phyloP scores from a whole-genome alignment of 2,113 vertebrate species.

The Bambusicola thoracicus region DNA sequence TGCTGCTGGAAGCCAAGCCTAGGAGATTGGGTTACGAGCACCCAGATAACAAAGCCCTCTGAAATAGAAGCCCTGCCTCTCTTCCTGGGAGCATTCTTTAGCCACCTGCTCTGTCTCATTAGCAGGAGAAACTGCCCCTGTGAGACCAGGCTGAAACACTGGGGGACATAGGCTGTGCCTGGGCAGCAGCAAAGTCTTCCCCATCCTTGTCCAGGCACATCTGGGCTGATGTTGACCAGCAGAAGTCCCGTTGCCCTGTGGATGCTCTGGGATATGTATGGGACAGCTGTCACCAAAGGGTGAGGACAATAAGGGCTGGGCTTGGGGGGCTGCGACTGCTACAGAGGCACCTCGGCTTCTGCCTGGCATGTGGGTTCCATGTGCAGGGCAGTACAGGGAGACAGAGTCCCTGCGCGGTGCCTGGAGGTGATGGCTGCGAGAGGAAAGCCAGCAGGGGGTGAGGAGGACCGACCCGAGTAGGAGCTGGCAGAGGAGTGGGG shows the following conservation, averaged over 20 bases:
- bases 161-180: fast-evolving
- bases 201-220: fast-evolving
- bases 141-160: background rate
- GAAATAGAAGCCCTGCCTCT: slow-evolving; percentile 23
- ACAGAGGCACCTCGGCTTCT: fast-evolving
- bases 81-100: background rate
- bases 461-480: background rate
- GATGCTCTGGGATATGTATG: background rate
- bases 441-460: background rate
- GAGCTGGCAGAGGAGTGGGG: background rate
- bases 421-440: fast-evolving
- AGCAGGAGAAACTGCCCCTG: fast-evolving
- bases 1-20: slow-evolving; percentile 32
- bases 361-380: fast-evolving
- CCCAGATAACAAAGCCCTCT: background rate
- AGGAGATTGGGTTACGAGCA: slow-evolving; percentile 47
- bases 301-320: fast-evolving
- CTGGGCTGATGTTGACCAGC: background rate
- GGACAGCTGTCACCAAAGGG: fast-evolving
- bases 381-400: fast-evolving
- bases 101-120: background rate
- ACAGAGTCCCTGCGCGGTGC: fast-evolving
- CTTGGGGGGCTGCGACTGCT: background rate
- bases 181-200: background rate
- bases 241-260: fast-evolving